Percentiles rank a stretch among this genome's conserved stretches.
Evolutionary conservation across 2,888 invertebrate genomes (phyloP).

Genomic region (Apotomis betuletana): DNA sequence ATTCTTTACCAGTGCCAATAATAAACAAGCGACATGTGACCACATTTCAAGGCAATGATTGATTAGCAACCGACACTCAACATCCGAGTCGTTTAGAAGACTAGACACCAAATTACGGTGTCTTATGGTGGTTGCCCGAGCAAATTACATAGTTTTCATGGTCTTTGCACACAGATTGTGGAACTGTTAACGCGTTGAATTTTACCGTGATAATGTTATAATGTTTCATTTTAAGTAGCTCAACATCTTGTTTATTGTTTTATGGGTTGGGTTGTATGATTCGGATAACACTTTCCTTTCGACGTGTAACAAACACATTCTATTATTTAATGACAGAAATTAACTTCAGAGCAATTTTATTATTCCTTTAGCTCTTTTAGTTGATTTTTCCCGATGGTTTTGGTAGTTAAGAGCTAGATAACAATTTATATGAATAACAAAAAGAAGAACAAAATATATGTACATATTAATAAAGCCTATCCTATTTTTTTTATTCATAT

Average conservation of each 20-base stretch:
- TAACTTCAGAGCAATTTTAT: no score
- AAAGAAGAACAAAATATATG: no score
- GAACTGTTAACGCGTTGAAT: constrained; percentile 23
- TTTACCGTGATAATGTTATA: constrained; percentile 14
- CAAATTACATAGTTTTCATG: constrained; percentile 48
- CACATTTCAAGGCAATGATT: not conserved
- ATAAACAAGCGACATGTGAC: not conserved
- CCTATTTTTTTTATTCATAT: no score
- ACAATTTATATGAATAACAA: no score
- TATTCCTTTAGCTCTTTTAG: no score
- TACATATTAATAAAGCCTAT: no score
- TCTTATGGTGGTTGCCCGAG: constrained; percentile 50
- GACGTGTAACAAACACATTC: no score
- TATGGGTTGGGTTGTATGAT: not conserved
- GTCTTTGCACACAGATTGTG: constrained; percentile 29
- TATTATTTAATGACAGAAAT: no score
- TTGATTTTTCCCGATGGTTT: no score
- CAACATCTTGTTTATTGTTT: not conserved
- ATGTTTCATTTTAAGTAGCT: not conserved
- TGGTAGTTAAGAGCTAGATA: no score
- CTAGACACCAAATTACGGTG: constrained; percentile 46
- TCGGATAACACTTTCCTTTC: no score
- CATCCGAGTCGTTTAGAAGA: constrained; percentile 40
- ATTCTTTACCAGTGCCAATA: not conserved
- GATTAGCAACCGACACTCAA: constrained; percentile 7